A percentile compares a stretch with the other conserved stretches of the same genome.
phyloP scores from a whole-genome alignment of 1,140 invertebrate genomes.

The Lasaia peninsularis region DNA sequence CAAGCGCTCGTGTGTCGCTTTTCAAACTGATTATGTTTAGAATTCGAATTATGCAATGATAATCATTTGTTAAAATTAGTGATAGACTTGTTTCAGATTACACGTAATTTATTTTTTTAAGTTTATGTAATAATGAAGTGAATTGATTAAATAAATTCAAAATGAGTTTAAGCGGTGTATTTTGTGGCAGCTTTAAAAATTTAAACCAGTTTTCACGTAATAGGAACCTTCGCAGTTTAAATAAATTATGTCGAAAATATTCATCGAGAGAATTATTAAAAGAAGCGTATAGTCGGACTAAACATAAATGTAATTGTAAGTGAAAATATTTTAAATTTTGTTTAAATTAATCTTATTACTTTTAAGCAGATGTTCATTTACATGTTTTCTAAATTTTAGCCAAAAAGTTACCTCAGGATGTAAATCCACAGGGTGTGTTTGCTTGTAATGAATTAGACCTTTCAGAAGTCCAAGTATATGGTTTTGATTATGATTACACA shows the following conservation, averaged over 20 bases:
- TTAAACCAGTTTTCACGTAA: slow-evolving; percentile 36
- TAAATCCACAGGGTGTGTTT: slow-evolving; percentile 92
- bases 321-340: slow-evolving; percentile 23
- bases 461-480: slow-evolving; percentile 95
- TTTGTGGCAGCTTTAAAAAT: slow-evolving; percentile 36
- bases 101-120: not conserved
- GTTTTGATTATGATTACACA: slow-evolving; percentile 99
- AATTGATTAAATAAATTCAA: slow-evolving; percentile 20
- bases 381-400: slow-evolving; percentile 77
- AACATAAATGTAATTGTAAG: slow-evolving; percentile 76
- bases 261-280: slow-evolving; percentile 67
- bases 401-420: slow-evolving; percentile 91
- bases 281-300: slow-evolving; percentile 71
- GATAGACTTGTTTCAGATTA: not conserved
- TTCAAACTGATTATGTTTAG: not conserved
- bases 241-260: slow-evolving; percentile 34
- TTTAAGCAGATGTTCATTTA: not conserved
- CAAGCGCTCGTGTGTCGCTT: not conserved
- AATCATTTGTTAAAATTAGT: not conserved
- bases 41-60: slow-evolving; percentile 17
- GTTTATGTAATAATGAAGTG: not conserved
- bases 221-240: slow-evolving; percentile 30
- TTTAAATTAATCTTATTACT: not conserved
- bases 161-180: slow-evolving; percentile 42
- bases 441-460: slow-evolving; percentile 98